A percentile compares a stretch with the other conserved stretches of the same genome.
phyloP scores from a whole-genome alignment of 2,888 invertebrate genomes.

The Eristalis tenax region DNA sequence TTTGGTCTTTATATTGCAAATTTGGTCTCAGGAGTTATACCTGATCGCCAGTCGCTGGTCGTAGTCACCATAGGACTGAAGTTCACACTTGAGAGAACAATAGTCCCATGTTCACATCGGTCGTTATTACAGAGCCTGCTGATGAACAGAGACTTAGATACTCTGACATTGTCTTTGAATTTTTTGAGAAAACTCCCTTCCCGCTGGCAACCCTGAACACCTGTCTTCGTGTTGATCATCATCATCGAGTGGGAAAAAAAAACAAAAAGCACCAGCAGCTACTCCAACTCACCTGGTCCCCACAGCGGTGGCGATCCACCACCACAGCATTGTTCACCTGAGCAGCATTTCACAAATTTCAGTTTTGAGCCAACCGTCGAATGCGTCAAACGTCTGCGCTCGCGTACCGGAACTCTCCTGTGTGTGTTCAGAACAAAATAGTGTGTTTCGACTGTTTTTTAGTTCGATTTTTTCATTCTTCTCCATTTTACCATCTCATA shows the following conservation, averaged over 20 bases:
- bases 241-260: conserved; percentile 23
- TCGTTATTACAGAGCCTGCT: too few relatives aligned
- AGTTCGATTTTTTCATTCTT: conserved; percentile 8
- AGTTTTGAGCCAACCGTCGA: conserved; percentile 70
- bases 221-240: conserved; percentile 62
- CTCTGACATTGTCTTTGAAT: neutral
- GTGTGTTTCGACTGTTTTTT: conserved; percentile 1
- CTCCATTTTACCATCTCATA: conserved; percentile 17
- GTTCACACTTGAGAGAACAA: too few relatives aligned
- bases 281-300: conserved; percentile 53
- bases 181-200: neutral
- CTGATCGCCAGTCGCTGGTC: too few relatives aligned
- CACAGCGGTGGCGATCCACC: conserved; percentile 5
- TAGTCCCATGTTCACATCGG: too few relatives aligned
- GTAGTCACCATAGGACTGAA: too few relatives aligned
- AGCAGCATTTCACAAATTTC: conserved; percentile 60
- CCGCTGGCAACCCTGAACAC: conserved; percentile 67
- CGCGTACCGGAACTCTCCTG: conserved; percentile 35
- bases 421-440: conserved; percentile 10
- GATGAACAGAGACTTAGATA: too few relatives aligned
- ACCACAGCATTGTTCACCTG: conserved; percentile 62
- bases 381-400: conserved; percentile 68
- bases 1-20: too few relatives aligned
- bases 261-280: neutral
- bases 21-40: too few relatives aligned